Evolutionary conservation across 2,113 vertebrate genomes (phyloP), one percentile per base, ranked within the genome.

Genomic region (Setophaga petechia): DNA sequence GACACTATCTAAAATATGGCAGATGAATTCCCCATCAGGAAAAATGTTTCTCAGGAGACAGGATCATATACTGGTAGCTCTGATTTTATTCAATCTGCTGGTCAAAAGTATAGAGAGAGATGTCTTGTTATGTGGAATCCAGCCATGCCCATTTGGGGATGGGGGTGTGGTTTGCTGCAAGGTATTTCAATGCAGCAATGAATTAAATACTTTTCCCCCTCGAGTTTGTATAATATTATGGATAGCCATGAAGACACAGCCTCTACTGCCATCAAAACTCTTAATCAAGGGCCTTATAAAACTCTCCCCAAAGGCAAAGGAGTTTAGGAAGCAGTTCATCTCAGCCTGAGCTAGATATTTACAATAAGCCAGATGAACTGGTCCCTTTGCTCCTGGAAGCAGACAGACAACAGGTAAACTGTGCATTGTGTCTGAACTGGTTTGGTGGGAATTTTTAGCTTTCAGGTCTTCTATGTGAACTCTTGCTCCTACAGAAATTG

Each of bases 401-500:
- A 89, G 91, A 90, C 76, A 94, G 91, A 94, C 81, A 95, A 69
- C 65, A 84, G 85, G 92, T 80, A 96, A 93, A 77, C 49, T 86
- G n/a, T 86, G 75, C 54, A 81, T 92, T 94, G 90, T 96, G 88
- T 95, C 94, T 94, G 92, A 97, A 96, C 95, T 90, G 90, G 94
- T 93, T 91, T 87, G 93, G 85, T 96, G 93, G 93, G 88, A 96
- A 96, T 92, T 96, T 91, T 87, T 46, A 84, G 83, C 90, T 96
- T 96, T 96, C 86, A 80, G 92, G 92, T 95, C 85, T 90, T 94
- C 76, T 44, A 16, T 2, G 62, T 92, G 92, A 96, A 96, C 90
- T 95, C 95, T 95, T 96, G 94, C 92, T 96, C 85, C 85, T 88
- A 22, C 65, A 97, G 94, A 95, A 95, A 95, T 94, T 95, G 82